These are phyloP conservation scores for Ischnura elegans DNA, from an alignment of 2,888 invertebrate species.

Conservation along the genomic window DNA sequence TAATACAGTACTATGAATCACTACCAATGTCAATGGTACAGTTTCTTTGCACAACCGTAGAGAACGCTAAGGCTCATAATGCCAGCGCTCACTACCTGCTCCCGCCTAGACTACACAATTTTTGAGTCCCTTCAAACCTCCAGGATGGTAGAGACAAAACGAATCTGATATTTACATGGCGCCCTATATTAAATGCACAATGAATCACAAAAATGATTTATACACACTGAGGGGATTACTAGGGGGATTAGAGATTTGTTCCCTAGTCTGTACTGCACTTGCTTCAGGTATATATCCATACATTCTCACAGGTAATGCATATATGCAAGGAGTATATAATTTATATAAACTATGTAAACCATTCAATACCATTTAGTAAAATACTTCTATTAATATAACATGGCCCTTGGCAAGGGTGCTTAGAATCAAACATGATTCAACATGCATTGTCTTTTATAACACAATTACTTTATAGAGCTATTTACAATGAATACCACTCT, in stretches of 20 bases:
- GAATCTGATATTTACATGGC: constrained; percentile 26
- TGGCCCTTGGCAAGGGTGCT: constrained; percentile 46
- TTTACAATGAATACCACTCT: constrained; percentile 60
- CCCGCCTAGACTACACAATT: neutral
- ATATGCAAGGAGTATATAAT: constrained; percentile 55
- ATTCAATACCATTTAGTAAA: constrained; percentile 63
- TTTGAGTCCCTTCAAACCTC: constrained; percentile 26
- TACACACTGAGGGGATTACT: constrained; percentile 40
- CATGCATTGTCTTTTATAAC: constrained; percentile 64
- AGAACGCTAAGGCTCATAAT: neutral
- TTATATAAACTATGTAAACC: constrained; percentile 64
- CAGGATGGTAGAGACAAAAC: constrained; percentile 45
- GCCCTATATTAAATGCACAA: constrained; percentile 32
- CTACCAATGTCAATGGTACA: constrained; percentile 47
- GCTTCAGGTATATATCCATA: constrained; percentile 36
- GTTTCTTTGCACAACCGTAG: constrained; percentile 1
- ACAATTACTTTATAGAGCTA: constrained; percentile 54
- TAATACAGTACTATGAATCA: constrained; percentile 39
- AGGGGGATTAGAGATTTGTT: constrained; percentile 37
- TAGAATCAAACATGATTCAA: constrained; percentile 62
- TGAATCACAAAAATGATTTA: constrained; percentile 39
- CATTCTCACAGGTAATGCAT: constrained; percentile 47
- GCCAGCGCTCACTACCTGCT: neutral
- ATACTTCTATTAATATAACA: constrained; percentile 60
- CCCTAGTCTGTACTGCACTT: constrained; percentile 57